Conservation (phyloP, 2,888 invertebrate genomes). For the Idaea dimidiata region DNA sequence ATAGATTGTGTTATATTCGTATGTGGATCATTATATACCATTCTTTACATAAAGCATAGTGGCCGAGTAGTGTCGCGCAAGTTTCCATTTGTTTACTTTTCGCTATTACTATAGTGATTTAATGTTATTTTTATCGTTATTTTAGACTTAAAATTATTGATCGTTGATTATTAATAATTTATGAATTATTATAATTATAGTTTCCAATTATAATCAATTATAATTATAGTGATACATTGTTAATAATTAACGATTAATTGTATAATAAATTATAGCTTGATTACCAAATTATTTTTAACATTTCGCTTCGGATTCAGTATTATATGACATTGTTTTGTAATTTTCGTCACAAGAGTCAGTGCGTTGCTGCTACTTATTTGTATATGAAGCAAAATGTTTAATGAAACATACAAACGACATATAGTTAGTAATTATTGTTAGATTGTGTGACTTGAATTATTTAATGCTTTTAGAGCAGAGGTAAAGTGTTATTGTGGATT, state of each 20-base stretch:
- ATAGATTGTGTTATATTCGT: conserved; percentile 58
- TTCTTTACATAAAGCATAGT: conserved; percentile 43
- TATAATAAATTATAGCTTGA: conserved; percentile 63
- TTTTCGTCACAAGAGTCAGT: conserved; percentile 56
- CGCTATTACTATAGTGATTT: conserved; percentile 48
- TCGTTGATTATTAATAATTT: too few species aligned
- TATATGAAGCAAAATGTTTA: conserved; percentile 76
- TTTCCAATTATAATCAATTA: too few species aligned
- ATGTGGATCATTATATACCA: conserved; percentile 37
- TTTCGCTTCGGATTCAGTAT: conserved; percentile 77
- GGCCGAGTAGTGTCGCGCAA: conserved; percentile 71
- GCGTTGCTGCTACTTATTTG: conserved; percentile 70
- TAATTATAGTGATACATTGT: too few species aligned
- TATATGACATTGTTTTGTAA: conserved; percentile 69
- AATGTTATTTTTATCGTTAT: conserved; percentile 65
- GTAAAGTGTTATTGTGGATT: conserved; percentile 80
- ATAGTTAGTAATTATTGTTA: conserved; percentile 81
- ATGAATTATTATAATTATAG: too few species aligned
- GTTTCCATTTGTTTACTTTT: conserved; percentile 55
- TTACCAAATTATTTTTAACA: conserved; percentile 72
- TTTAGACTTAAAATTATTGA: conserved; percentile 59
- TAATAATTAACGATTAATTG: too few species aligned
- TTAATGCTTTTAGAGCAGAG: conserved; percentile 79
- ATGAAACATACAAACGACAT: conserved; percentile 71
- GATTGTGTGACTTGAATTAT: conserved; percentile 80